Evolutionary conservation across 2,113 vertebrate genomes (phyloP), one percentile per base, ranked within the genome.

Genomic region (Gambusia holbrooki): DNA sequence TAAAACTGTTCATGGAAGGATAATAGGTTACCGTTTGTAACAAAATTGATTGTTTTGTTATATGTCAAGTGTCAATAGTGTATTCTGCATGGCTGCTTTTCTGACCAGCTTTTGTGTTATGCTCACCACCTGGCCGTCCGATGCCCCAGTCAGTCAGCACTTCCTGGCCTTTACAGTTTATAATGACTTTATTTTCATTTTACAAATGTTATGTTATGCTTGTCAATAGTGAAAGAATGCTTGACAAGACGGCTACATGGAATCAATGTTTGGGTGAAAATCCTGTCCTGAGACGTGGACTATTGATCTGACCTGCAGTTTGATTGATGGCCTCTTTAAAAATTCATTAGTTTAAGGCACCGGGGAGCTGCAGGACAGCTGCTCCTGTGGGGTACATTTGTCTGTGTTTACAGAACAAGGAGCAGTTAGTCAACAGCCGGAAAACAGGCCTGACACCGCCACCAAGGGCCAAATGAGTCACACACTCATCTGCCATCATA

Each of bases 281-380:
- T 65, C 82, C 64, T 27, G 63, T 76, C 68, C 69, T 29, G 87
- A 80, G 81, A 84, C 78, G 87, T 82, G 87, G 66, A 85, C 81
- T 92, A 92, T 93, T 88, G 93, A 94, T 93, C 87, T 70, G 84
- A 84, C 75, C 90, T 77, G 86, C 66, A 4, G 81, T 89, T 88
- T 93, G 92, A 94, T 90, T 91, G 86, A 93, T 92, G 89, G 74
- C 17, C 88, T 93, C 88, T 92, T 94, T 94, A 93, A 92, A 92
- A 91, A 93, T 91, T 85, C 91, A 93, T 93, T 94, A 92, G 87
- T 85, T 83, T 84, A 80, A 92, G 80, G 78, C 87, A 74, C 76
- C 75, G 69, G 76, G 89, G 85, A 79, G 82, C 82, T 73, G 79
- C 80, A 66, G 88, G 87, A 84, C 14, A 14, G 81, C 70, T 22